Percentiles rank a stretch among this genome's conserved stretches.
phyloP scores from a whole-genome alignment of 1,140 invertebrate genomes.

The Yoshiicerus persimilis region DNA sequence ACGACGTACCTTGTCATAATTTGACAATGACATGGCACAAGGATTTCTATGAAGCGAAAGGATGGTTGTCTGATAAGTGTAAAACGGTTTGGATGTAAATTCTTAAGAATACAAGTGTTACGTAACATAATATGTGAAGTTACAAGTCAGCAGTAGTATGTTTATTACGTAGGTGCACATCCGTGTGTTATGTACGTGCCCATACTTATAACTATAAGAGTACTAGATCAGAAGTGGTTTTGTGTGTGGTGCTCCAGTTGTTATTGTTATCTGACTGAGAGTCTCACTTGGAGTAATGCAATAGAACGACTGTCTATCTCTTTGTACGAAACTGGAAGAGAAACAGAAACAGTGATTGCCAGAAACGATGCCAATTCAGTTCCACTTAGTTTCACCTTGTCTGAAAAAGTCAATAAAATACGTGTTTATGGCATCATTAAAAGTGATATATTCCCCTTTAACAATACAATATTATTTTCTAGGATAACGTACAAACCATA shows the following conservation, averaged over 20 bases:
- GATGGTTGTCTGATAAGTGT: too few species aligned
- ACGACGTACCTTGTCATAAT: too few species aligned
- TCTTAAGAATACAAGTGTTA: too few species aligned
- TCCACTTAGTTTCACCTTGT: constrained; percentile 27
- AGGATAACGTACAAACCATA: not conserved
- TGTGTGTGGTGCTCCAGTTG: not conserved
- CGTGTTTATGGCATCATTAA: constrained; percentile 29
- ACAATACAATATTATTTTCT: constrained; percentile 12
- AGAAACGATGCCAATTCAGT: constrained; percentile 17
- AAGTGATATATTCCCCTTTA: constrained; percentile 18
- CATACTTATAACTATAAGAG: not conserved
- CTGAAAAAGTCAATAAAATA: constrained; percentile 26
- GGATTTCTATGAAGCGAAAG: too few species aligned
- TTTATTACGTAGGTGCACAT: too few species aligned
- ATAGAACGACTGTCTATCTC: not conserved
- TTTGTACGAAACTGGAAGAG: not conserved
- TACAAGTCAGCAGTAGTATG: too few species aligned
- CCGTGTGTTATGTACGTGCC: not conserved
- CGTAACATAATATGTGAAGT: too few species aligned
- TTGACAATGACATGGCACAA: too few species aligned
- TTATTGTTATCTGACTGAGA: not conserved
- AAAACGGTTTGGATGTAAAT: too few species aligned
- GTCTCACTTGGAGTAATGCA: not conserved
- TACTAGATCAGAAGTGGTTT: constrained; percentile 6
- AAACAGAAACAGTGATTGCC: not conserved